These are phyloP conservation scores for Tipula lateralis DNA, from an alignment of 2,888 invertebrate genomes.

Conservation along the genomic window DNA sequence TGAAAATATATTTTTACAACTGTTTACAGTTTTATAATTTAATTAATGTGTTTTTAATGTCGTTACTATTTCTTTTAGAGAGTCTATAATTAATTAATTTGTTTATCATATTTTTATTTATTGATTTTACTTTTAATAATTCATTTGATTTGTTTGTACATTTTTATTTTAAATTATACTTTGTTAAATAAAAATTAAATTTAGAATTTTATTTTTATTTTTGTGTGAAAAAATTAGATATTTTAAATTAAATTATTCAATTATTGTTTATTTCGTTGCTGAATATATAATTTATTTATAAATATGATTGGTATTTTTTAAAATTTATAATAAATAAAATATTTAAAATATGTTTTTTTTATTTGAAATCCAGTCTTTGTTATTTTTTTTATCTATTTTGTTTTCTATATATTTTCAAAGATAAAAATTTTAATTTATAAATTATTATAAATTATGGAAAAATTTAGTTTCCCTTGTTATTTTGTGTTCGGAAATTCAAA, in stretches of 20 bases:
- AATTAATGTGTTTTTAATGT: neutral
- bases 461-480: neutral
- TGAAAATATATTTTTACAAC: constrained; percentile 7
- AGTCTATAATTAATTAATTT: neutral
- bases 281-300: constrained; percentile 1
- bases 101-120: neutral
- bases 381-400: neutral
- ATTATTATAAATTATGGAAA: neutral
- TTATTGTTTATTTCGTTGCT: constrained; percentile 19
- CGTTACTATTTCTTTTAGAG: neutral
- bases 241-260: neutral
- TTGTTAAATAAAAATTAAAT: neutral
- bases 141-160: neutral
- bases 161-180: neutral
- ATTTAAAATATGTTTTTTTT: constrained; percentile 7
- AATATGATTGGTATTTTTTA: neutral
- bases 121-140: neutral
- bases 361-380: constrained; percentile 15
- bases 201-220: constrained; percentile 1
- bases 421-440: neutral
- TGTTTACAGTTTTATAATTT: neutral
- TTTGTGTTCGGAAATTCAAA: neutral
- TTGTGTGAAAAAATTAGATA: neutral
- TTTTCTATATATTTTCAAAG: constrained; percentile 4
- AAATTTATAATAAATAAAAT: constrained; percentile 7